Evolutionary conservation across 2,888 invertebrate species (phyloP).

Genomic region (Syrphus vitripennis): DNA sequence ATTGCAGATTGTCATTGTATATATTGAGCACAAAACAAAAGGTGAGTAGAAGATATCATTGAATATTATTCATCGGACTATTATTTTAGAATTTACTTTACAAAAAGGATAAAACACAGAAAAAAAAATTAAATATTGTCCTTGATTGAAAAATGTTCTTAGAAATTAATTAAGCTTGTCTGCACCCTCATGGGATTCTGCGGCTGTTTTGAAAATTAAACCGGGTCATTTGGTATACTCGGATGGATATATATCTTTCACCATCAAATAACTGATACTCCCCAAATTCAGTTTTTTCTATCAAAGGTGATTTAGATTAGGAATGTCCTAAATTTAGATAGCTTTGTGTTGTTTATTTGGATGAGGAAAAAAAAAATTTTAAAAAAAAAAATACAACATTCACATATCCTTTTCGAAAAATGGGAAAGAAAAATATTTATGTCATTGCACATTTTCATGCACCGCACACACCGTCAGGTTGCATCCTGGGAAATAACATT

Average conservation of each 20-base stretch:
- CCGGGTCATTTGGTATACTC: neutral
- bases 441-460: conserved; percentile 46
- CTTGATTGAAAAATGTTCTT: conserved; percentile 28
- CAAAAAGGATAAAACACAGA: neutral
- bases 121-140: no score
- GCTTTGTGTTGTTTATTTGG: conserved; percentile 31
- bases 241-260: neutral
- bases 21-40: neutral
- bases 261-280: neutral
- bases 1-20: conserved; percentile 40
- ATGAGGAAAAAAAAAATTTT: neutral
- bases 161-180: conserved; percentile 44
- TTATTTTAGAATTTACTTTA: neutral
- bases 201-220: neutral
- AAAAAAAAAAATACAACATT: neutral
- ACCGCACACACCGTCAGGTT: conserved; percentile 26
- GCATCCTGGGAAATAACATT: conserved; percentile 63
- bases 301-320: conserved; percentile 45
- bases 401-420: neutral
- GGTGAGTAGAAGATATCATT: neutral
- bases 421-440: conserved; percentile 20
- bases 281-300: neutral
- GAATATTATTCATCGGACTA: neutral
- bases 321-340: conserved; percentile 34
- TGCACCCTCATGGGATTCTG: neutral